These are phyloP conservation scores for Dolomedes plantarius DNA, from an alignment of 2,888 invertebrate genomes.

Conservation along the genomic window DNA sequence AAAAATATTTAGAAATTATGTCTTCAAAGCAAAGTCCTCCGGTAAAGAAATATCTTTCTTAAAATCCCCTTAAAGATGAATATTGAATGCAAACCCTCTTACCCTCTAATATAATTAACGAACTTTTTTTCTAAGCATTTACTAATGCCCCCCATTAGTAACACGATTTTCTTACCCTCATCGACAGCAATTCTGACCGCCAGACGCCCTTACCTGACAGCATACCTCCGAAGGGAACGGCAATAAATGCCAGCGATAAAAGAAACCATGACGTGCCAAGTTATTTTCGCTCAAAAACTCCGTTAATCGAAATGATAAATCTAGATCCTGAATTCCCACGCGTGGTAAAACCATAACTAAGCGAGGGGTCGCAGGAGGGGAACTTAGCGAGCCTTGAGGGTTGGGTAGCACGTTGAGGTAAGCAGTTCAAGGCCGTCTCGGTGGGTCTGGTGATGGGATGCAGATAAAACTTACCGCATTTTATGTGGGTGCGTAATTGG, in stretches of 20 bases:
- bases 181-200: too few species aligned
- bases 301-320: conserved; percentile 13
- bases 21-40: too few species aligned
- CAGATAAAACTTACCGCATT: background rate
- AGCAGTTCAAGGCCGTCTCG: conserved; percentile 47
- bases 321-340: conserved; percentile 49
- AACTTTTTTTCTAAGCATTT: too few species aligned
- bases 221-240: background rate
- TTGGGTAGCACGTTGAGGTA: conserved; percentile 2
- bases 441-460: background rate
- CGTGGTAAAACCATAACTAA: background rate
- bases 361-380: background rate
- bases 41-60: too few species aligned
- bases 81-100: too few species aligned
- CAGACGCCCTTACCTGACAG: background rate
- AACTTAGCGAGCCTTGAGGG: conserved; percentile 4
- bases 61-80: too few species aligned
- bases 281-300: background rate
- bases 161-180: too few species aligned
- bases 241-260: background rate
- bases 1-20: too few species aligned
- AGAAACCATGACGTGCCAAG: background rate
- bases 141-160: too few species aligned
- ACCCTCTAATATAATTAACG: too few species aligned
- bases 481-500: background rate